A percentile compares a stretch with the other conserved stretches of the same genome.
Conservation (phyloP, 2,888 invertebrate genomes). For the Orchestes rusci region DNA sequence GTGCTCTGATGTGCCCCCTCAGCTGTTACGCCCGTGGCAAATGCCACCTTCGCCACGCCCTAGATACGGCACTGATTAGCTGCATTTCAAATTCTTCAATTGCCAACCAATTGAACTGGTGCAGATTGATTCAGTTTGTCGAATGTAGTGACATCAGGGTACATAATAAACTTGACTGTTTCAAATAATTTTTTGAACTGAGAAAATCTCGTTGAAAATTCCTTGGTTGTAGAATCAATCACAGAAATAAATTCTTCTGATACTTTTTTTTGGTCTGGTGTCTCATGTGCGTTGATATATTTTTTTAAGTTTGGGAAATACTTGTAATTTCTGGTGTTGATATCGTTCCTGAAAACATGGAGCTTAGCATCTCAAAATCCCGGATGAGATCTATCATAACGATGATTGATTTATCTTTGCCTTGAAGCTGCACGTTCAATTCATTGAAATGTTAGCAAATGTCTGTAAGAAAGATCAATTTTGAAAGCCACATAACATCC, state of each 20-base stretch:
- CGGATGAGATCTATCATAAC: conserved; percentile 12
- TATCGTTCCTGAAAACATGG: conserved; percentile 12
- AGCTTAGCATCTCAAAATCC: conserved; percentile 13
- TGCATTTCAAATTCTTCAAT: conserved; percentile 25
- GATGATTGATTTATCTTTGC: conserved; percentile 6
- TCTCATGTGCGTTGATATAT: conserved; percentile 4
- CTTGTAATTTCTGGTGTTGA: conserved; percentile 11
- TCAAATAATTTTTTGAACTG: conserved; percentile 14
- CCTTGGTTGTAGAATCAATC: conserved; percentile 8
- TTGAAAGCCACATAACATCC: conserved; percentile 8
- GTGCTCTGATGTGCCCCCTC: no score
- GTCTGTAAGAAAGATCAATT: conserved; percentile 12
- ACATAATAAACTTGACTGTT: conserved; percentile 14
- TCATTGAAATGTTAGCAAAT: conserved; percentile 11
- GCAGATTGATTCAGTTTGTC: conserved; percentile 10
- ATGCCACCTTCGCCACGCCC: no score
- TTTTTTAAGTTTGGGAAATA: conserved; percentile 9
- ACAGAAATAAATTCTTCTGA: conserved; percentile 9
- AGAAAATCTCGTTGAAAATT: conserved; percentile 22
- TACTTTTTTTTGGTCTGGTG: conserved; percentile 1
- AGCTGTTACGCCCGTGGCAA: no score
- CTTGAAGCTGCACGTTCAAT: conserved; percentile 12
- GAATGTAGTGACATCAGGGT: conserved; percentile 13
- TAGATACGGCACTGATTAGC: no score
- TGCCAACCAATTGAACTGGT: conserved; percentile 6